These are phyloP conservation scores for Gymnarchus niloticus DNA, from an alignment of 2,113 vertebrate species.

Conservation along the genomic window DNA sequence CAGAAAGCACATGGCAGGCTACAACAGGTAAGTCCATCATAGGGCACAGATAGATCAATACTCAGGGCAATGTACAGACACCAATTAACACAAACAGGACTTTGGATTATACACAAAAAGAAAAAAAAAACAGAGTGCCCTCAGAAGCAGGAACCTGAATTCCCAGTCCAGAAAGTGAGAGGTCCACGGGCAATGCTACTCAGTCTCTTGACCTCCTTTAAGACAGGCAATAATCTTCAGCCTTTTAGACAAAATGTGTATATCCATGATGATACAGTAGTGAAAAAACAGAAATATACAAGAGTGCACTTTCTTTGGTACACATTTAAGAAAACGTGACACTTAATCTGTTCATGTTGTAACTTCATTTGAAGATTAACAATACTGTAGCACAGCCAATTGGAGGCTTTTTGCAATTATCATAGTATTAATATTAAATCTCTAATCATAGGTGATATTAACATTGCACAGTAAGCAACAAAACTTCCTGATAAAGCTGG, in stretches of 20 bases:
- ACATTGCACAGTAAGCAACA: neutral
- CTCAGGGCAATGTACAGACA: neutral
- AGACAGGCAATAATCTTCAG: too few relatives aligned
- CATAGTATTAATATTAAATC: neutral
- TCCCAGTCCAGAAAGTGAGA: too few relatives aligned
- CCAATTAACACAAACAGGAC: neutral
- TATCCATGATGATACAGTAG: neutral
- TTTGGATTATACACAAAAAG: too few relatives aligned
- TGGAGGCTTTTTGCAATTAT: neutral
- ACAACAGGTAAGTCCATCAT: neutral
- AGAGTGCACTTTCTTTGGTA: neutral
- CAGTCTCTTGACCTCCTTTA: too few relatives aligned
- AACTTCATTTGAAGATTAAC: neutral
- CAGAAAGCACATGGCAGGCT: neutral
- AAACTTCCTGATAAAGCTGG: neutral
- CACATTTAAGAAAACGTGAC: neutral
- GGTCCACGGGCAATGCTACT: too few relatives aligned
- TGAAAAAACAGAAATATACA: neutral
- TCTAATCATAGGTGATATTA: neutral
- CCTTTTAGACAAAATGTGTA: neutral
- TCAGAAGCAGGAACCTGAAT: too few relatives aligned
- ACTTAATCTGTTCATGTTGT: neutral
- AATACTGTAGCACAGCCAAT: neutral
- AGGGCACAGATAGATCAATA: neutral
- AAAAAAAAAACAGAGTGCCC: too few relatives aligned